Evolutionary conservation across 2,113 vertebrate species (phyloP), one percentile per base, ranked within the genome.

Genomic region (Polypterus bichir): DNA sequence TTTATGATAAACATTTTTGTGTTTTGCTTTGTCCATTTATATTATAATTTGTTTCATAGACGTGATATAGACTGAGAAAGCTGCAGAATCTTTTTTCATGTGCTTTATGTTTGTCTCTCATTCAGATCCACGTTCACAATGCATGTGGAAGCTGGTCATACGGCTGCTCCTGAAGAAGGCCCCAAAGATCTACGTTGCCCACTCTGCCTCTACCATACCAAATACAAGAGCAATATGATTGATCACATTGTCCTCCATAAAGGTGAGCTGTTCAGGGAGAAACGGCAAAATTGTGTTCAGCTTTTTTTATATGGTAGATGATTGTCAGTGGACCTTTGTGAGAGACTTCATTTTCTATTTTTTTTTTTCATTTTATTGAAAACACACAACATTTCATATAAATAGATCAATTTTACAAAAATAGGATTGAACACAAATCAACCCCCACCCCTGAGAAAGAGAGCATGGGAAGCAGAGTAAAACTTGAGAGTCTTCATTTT

Each of bases 171-270:
- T 0, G 90, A 93, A 60, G 91, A 95, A 76, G 81, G 87, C 64
- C 89, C 86, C 67, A 93, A 92, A 85, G 94, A 98, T 65, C 90
- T 99, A 49, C 93, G 88, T 69, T 99, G 96, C 73, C 96, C 95
- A 49, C 91, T 99, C 69, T 99, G 96, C 76, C 92, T 97, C 66
- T 99, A 98, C 74, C 94, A 97, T 86, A 98, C 92, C 86, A 95
- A 92, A 90, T 90, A 92, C 78, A 98, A 95, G 75, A 91, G 89
- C 82, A 97, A 92, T 81, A 97, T 99, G 93, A 97, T 99, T 1
- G 94, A 97, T 78, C 96, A 99, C 74, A 91, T 99, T 55, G 89
- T 98, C 71, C 90, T 98, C 71, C 96, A 99, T 76, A 85, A 91
- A 92, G 96, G 96, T 98, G 85, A 60, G 54, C 52, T 47, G 45